Evolutionary conservation across 2,113 vertebrate species (phyloP).

Genomic region (Notarius lentiginosus): DNA sequence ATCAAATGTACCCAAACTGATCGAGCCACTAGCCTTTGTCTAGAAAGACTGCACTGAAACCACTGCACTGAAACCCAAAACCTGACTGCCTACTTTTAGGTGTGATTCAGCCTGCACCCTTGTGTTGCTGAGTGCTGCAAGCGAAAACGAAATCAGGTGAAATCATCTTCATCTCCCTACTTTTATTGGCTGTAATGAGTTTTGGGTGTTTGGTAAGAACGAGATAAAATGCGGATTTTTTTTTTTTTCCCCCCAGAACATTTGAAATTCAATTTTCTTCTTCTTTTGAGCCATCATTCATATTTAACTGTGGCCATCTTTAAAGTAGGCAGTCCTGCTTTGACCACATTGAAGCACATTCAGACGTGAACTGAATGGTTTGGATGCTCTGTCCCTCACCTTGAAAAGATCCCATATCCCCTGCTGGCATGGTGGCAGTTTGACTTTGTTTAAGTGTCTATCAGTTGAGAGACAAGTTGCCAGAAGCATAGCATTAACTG

Average conservation of each 20-base stretch:
- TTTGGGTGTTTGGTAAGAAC: constrained; percentile 14
- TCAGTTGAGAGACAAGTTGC: constrained; percentile 31
- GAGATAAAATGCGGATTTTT: neutral
- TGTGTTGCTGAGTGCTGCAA: neutral
- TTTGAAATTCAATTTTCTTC: constrained; percentile 2
- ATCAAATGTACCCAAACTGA: constrained; percentile 55
- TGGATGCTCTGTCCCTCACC: constrained; percentile 43
- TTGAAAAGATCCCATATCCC: constrained; percentile 44
- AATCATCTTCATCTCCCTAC: neutral
- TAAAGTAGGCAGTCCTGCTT: constrained; percentile 17
- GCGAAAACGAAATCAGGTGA: neutral
- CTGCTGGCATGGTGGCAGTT: constrained; percentile 38
- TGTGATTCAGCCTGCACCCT: neutral
- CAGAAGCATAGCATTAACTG: constrained; percentile 37
- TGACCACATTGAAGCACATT: constrained; percentile 46
- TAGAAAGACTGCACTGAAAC: constrained; percentile 33
- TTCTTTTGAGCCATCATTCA: constrained; percentile 24
- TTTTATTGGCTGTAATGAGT: neutral
- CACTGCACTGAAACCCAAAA: constrained; percentile 60
- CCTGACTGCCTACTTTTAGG: constrained; percentile 23
- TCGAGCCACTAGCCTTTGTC: constrained; percentile 44
- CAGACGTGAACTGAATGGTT: constrained; percentile 41
- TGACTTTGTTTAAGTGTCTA: constrained; percentile 33
- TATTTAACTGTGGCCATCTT: constrained; percentile 27
- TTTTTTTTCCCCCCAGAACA: neutral